phyloP scores from a whole-genome alignment of 2,888 invertebrate species.

The Camptogramma bilineatum region DNA sequence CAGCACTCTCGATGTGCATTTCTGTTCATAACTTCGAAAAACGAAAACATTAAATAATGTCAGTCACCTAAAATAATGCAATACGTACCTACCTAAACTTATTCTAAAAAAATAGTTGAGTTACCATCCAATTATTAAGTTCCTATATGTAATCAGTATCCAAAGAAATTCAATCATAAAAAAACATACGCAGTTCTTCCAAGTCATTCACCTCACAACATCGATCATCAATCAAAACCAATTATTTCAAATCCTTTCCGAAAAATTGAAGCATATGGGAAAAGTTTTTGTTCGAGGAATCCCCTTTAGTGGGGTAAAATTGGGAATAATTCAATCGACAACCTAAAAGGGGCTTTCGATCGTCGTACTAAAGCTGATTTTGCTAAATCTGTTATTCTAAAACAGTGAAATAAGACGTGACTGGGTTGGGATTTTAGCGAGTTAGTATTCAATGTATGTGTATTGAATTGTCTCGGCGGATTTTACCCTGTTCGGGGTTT shows the following conservation, averaged over 20 bases:
- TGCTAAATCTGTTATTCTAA: neutral
- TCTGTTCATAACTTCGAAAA: too few relatives aligned
- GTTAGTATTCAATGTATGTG: constrained; percentile 46
- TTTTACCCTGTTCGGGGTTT: neutral
- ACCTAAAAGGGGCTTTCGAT: neutral
- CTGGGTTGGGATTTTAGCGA: constrained; percentile 52
- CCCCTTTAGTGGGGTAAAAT: neutral
- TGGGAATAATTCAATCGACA: neutral
- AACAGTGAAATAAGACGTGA: constrained; percentile 45
- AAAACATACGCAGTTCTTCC: neutral
- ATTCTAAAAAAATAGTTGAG: too few relatives aligned
- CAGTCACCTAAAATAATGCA: too few relatives aligned
- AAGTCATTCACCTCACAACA: neutral
- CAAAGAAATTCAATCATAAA: neutral
- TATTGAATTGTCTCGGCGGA: constrained; percentile 2
- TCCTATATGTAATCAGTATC: too few relatives aligned
- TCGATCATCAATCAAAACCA: neutral
- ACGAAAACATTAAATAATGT: too few relatives aligned
- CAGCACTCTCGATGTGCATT: too few relatives aligned
- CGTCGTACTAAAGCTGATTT: neutral
- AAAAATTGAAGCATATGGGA: neutral
- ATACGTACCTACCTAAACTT: too few relatives aligned
- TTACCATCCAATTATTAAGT: too few relatives aligned
- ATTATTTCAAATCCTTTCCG: constrained; percentile 1
- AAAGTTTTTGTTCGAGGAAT: neutral